Evolutionary conservation across 1,140 invertebrate species (phyloP).

Genomic region (Drosophila parabipectinata): DNA sequence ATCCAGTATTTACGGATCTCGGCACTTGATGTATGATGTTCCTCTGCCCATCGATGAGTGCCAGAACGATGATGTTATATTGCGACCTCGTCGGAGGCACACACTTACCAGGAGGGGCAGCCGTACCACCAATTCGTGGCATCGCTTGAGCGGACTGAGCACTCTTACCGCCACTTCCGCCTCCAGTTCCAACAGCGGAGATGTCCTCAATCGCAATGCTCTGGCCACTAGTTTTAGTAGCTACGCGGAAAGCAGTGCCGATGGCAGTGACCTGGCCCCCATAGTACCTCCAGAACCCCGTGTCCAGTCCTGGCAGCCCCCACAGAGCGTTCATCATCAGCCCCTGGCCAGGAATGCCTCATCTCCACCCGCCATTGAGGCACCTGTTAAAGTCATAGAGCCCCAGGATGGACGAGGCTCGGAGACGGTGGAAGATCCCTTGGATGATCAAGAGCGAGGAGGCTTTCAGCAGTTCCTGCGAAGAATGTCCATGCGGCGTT

Average conservation of each 20-base stretch:
- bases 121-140: conserved; percentile 59
- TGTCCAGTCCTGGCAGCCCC: conserved; percentile 51
- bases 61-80: conserved; percentile 79
- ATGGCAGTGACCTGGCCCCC: conserved; percentile 33
- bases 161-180: conserved; percentile 66
- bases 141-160: conserved; percentile 66
- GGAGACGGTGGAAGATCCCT: neutral
- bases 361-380: conserved; percentile 69
- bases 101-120: conserved; percentile 44
- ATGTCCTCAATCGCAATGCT: conserved; percentile 56
- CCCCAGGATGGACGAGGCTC: neutral
- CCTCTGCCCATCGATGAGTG: conserved; percentile 87
- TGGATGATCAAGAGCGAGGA: conserved; percentile 39
- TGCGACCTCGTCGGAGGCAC: conserved; percentile 66
- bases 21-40: conserved; percentile 87
- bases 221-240: conserved; percentile 69
- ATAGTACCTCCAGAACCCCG: conserved; percentile 28
- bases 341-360: conserved; percentile 71
- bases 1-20: conserved; percentile 85
- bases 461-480: conserved; percentile 81
- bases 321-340: conserved; percentile 51
- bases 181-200: conserved; percentile 65
- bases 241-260: conserved; percentile 57
- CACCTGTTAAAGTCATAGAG: neutral
- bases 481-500: conserved; percentile 80